Evolutionary conservation across 2,797 vertebrate species (phyloP).

Genomic region (Dipus sagitta): DNA sequence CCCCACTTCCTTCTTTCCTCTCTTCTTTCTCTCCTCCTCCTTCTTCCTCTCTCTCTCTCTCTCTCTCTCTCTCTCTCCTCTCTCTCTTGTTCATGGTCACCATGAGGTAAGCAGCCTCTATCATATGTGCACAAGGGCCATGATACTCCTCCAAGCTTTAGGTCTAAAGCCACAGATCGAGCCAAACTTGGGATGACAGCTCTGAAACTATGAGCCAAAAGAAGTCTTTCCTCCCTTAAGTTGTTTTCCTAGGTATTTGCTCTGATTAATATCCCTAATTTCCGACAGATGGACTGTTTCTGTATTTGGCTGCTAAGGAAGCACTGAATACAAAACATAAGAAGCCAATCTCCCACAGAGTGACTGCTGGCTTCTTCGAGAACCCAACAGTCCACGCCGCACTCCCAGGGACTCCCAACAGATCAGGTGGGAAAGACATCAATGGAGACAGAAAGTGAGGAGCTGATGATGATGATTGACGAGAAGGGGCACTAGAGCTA

Average conservation of each 20-base stretch:
- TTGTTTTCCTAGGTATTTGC: neutral
- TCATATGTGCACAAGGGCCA: neutral
- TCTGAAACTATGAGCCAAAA: neutral
- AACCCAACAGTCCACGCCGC: neutral
- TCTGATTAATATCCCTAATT: neutral
- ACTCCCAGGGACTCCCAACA: neutral
- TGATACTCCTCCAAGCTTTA: neutral
- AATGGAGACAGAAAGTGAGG: neutral
- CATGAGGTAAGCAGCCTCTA: neutral
- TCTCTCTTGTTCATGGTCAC: neutral
- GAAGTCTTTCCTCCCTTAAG: neutral
- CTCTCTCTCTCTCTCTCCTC: no score
- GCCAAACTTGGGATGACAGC: neutral
- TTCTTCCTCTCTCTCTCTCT: neutral
- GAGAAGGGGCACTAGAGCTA: neutral
- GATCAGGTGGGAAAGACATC: neutral
- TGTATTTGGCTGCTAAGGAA: slow-evolving; percentile 16
- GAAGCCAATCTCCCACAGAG: neutral
- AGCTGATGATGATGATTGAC: neutral
- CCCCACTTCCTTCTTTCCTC: no score
- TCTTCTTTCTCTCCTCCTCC: no score
- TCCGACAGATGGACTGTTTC: slow-evolving; percentile 13
- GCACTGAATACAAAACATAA: neutral
- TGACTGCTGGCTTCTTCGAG: neutral
- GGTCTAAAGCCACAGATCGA: neutral